Base-by-base conservation (phyloP, 2,888 invertebrate species). In the Phlogophora meticulosa region DNA sequence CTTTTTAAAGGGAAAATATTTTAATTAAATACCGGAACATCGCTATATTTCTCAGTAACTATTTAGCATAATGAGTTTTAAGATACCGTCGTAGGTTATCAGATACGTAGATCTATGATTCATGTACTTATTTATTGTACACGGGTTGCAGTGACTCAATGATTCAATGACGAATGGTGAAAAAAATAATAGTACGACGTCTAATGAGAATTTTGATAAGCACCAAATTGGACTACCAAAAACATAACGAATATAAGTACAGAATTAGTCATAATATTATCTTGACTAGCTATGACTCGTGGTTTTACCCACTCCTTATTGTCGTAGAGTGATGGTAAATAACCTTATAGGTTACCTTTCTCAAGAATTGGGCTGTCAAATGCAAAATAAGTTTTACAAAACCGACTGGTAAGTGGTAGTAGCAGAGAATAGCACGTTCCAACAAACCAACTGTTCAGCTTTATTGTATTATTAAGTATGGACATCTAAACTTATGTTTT, bases 1-100 rank as follows among this genome's bases (percentile, higher is more conserved):
- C 17, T 32, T 1, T 10, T 22, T 17, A 22, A 20, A 20, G 4
- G 24, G 17, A 59, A 58, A 66, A 51, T 43, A 64, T 59, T 77
- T 40, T 10, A 20, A 66, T 62, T 46, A 55, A 73, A 73, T 58
- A 51, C 52, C 64, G 56, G 57, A 58, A 53, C 57, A 46, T 42
- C 34, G 40, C 17, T 45, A 13, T 56, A 46, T 43, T 75, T 75
- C 79, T 49, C 4, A 0, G 46, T 20, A 75, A 59, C 48, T 43
- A 68, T 67, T 78, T 73, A 45, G 49, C 61, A 78, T 72, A 78
- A 78, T 75, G 73, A 72, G 49, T 57, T 61, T 46, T 15, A 5
- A 42, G 57, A 73, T 78, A 34, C 24, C 38, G 48, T 66, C 49
- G 20, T 10, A 36, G 7, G 7, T 36, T 78, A 72, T 78, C 58